Evolutionary conservation across 2,888 invertebrate genomes (phyloP).

Genomic region (Mesoligia furuncula): DNA sequence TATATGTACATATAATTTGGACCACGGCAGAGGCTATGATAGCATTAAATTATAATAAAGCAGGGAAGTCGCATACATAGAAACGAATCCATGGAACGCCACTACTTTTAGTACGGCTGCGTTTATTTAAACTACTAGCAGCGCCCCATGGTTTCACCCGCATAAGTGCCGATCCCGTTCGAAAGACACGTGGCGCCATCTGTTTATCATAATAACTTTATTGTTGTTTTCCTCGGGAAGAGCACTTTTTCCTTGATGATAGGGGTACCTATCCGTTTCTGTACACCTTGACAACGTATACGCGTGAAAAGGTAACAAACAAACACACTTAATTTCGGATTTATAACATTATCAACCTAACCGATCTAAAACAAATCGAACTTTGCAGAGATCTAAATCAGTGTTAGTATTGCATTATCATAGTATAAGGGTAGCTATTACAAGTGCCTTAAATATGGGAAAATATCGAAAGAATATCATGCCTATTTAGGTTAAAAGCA

Average conservation of each 20-base stretch:
- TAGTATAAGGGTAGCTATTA: neutral
- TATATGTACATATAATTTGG: neutral
- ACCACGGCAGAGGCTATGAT: neutral
- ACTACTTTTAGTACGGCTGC: neutral
- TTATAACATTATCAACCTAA: neutral
- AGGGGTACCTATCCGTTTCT: no score
- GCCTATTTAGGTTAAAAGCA: neutral
- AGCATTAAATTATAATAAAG: neutral
- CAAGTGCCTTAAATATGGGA: neutral
- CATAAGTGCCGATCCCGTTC: no score
- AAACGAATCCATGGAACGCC: neutral
- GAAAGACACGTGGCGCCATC: no score
- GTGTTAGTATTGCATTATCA: neutral
- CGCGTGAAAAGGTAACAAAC: no score
- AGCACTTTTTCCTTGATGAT: no score
- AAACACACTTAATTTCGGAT: no score
- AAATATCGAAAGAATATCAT: neutral
- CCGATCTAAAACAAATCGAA: neutral
- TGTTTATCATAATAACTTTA: no score
- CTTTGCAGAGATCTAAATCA: neutral
- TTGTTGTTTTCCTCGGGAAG: no score
- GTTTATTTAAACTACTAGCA: neutral
- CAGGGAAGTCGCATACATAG: neutral
- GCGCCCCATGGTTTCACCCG: no score
- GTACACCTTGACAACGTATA: no score